Base-by-base conservation (phyloP, 1,140 invertebrate genomes). In the Zophobas morio region DNA sequence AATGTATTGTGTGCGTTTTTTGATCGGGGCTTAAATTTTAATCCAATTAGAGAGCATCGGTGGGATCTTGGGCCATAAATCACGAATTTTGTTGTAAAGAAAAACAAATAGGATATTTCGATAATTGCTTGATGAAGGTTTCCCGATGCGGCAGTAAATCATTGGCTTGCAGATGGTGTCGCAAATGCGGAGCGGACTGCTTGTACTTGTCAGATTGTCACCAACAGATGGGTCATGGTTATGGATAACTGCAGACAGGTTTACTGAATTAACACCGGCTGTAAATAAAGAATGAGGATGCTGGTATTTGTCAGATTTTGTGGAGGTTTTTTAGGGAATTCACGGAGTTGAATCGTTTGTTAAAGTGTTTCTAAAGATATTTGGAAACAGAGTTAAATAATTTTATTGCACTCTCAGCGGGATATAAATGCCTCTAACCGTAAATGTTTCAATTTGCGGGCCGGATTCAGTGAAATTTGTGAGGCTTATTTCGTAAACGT, bases 51-150 rank as follows among this genome's bases (percentile, higher is more conserved):
- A 20, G 39, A n/a, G 35, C 36, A 54, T 54, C n/a, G 35, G 2
- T 51, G 2, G 2, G 20, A 51, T 51, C 20, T n/a, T 39, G 8
- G 4, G 6, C n/a, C 39, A 39, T 66, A 42, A 66, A 66, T 66
- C 60, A 42, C 8, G 6, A 42, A 42, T 66, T 42, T 66, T 57
- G 4, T 4, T 51, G 20, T 51, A 57, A 66, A 66, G 60, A 66
- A 66, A 60, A 42, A 42, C 60, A 66, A 66, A 66, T 66, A 66
- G 37, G 60, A 66, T 40, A 66, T 66, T 66, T 42, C 60, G 60
- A 66, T 66, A 66, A 66, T 66, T 66, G 60, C 60, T 33, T 66
- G 60, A 66, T 66, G 60, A 66, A 66, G 60, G 60, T 42, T 66
- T 42, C 37, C 39, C 60, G 60, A 36, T 36, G 60, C 60, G 60